phyloP scores from a whole-genome alignment of 1,140 invertebrate species.

The Antheraea pernyi region DNA sequence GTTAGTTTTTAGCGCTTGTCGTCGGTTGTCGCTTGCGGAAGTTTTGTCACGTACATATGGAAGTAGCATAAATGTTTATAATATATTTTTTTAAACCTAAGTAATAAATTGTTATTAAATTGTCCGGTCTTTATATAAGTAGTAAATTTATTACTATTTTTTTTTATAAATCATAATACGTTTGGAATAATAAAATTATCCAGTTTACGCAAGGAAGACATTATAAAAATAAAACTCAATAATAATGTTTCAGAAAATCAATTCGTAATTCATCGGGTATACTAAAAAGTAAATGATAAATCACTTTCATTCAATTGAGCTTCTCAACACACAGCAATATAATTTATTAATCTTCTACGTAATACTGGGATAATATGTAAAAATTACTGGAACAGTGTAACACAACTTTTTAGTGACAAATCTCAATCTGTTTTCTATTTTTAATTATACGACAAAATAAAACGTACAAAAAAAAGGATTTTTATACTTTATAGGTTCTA shows the following conservation, averaged over 20 bases:
- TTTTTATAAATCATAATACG: neutral
- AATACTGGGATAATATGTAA: constrained; percentile 47
- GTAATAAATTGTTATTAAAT: neutral
- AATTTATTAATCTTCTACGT: constrained; percentile 26
- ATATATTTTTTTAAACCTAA: too few species aligned
- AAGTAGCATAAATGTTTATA: too few species aligned
- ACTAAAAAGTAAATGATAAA: neutral
- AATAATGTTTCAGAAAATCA: neutral
- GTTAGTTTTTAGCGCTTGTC: too few species aligned
- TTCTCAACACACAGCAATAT: neutral
- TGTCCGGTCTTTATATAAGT: neutral
- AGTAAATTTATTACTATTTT: neutral
- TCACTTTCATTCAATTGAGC: neutral
- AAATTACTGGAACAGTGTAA: constrained; percentile 29
- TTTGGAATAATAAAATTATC: neutral
- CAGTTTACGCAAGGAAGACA: neutral
- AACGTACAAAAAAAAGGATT: too few species aligned
- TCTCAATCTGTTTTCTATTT: neutral
- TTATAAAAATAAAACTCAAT: neutral
- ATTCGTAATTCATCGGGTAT: neutral
- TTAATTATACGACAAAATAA: too few species aligned
- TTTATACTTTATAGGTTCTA: too few species aligned
- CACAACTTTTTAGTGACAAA: constrained; percentile 16
- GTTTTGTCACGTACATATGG: too few species aligned
- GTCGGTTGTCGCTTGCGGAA: too few species aligned